Evolutionary conservation across 2,888 invertebrate species (phyloP), one percentile per base, ranked within the genome.

Genomic region (Sinhomidia bicolor): DNA sequence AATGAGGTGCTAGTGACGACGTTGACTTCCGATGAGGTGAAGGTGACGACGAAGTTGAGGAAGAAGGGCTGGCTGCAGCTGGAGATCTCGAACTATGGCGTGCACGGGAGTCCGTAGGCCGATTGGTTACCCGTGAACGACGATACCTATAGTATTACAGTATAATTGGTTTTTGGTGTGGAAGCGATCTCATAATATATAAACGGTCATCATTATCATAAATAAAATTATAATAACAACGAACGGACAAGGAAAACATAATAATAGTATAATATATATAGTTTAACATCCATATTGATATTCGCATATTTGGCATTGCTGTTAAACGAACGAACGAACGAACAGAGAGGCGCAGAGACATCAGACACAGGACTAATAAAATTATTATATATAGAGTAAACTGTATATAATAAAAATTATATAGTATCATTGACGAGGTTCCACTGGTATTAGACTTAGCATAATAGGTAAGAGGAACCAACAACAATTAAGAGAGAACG

Each of bases 51-150:
- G 92, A 92, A 10, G 91, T 89, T 26, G 92, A 92, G 84, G 92
- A 91, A 44, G 92, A 91, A 32, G 90, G 90, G 88, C 91, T 92
- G 44, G 91, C 91, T 86, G 91, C 91, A 86, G 88, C 83, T 29
- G 91, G 91, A 91, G 92, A 92, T 90, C 92, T 91, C 83, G 92
- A 92, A 88, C 90, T 91, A 79, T 91, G 92, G 68, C 91, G 92
- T 65, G 90, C 87, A 88, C 92, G 91, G 80, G 92, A 92, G 83
- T 92, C 92, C 88, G 91, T 90, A 85, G 90, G 91, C 90, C 91
- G 91, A 90, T 91, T 91, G 68, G 91, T 90, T 84, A 91, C 90
- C 88, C 91, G 91, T 90, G 92, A 92, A 89, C 92, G 92, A 91
- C 91, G 91, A 90, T 92, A 92, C 90, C 92, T 92, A 91, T 57